These are phyloP conservation scores for Scylla paramamosain DNA, from an alignment of 1,140 invertebrate species.

Conservation along the genomic window DNA sequence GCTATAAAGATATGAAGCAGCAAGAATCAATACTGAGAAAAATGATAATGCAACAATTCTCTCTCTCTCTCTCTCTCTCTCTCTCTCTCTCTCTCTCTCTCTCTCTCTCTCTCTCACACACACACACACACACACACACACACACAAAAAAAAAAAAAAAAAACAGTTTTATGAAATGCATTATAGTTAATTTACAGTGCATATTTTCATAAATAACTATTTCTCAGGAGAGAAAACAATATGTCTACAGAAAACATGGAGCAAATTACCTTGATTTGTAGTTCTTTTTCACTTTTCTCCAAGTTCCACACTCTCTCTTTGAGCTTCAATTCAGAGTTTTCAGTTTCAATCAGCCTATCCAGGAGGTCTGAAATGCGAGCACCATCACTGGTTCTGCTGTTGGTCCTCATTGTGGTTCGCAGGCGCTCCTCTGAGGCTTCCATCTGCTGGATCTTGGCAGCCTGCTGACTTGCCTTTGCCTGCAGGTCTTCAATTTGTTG, in stretches of 20 bases:
- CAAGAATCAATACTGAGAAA: background rate
- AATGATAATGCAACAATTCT: background rate
- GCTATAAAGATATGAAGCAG: slow-evolving; percentile 61
- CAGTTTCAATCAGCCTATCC: slow-evolving; percentile 78
- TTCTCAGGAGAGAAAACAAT: too few relatives aligned
- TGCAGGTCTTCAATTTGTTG: slow-evolving; percentile 80
- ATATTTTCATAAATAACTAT: too few relatives aligned
- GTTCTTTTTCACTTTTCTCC: slow-evolving; percentile 77
- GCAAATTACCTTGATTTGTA: slow-evolving; percentile 77
- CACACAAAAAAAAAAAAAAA: too few relatives aligned
- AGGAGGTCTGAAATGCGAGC: slow-evolving; percentile 78
- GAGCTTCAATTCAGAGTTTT: slow-evolving; percentile 78
- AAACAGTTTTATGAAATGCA: too few relatives aligned
- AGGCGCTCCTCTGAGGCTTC: slow-evolving; percentile 78
- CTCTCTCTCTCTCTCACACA: too few relatives aligned
- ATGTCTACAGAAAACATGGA: too few relatives aligned
- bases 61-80: too few relatives aligned
- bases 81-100: too few relatives aligned
- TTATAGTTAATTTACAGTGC: too few relatives aligned
- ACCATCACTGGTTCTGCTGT: slow-evolving; percentile 72
- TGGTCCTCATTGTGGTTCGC: slow-evolving; percentile 75
- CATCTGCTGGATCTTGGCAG: slow-evolving; percentile 77
- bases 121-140: too few relatives aligned
- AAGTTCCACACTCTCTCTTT: slow-evolving; percentile 77
- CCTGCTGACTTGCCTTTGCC: slow-evolving; percentile 75